A percentile compares a stretch with the other conserved stretches of the same genome.
These are phyloP conservation scores for Tetranychus truncatus DNA, from an alignment of 2,888 invertebrate species.

Conservation along the genomic window DNA sequence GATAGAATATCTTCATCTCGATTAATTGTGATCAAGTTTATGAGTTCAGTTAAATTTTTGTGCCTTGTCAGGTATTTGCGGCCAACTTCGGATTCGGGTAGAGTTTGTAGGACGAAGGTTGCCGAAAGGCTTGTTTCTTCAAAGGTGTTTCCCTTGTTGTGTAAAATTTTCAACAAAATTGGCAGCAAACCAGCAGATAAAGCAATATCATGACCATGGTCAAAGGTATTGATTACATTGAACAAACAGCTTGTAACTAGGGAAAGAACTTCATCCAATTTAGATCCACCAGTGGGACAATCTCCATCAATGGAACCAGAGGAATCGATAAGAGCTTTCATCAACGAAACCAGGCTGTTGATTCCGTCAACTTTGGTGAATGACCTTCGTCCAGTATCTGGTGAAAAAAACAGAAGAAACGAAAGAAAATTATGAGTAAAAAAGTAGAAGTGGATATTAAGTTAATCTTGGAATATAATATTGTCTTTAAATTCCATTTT, in stretches of 20 bases:
- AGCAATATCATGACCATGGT: constrained; percentile 6
- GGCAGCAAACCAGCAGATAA: neutral
- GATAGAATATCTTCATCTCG: neutral
- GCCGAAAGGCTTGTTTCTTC: constrained; percentile 2
- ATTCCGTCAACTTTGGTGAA: neutral
- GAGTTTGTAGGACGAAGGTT: neutral
- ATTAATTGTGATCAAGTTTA: neutral
- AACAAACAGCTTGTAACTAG: neutral
- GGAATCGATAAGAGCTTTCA: neutral
- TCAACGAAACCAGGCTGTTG: neutral
- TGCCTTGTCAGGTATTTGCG: neutral
- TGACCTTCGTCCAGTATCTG: neutral
- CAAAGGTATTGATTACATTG: neutral
- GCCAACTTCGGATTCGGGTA: neutral
- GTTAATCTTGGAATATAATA: too few species aligned
- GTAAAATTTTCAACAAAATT: neutral
- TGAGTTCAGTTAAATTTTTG: neutral
- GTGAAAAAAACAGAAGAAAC: neutral
- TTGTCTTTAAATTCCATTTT: too few species aligned
- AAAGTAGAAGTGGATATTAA: neutral
- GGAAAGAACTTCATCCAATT: neutral
- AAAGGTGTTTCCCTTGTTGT: neutral
- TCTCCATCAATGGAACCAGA: neutral
- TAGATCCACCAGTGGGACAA: neutral
- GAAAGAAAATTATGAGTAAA: neutral